Base-by-base conservation (phyloP, 2,797 vertebrate species). In the Eremophila alpestris region DNA sequence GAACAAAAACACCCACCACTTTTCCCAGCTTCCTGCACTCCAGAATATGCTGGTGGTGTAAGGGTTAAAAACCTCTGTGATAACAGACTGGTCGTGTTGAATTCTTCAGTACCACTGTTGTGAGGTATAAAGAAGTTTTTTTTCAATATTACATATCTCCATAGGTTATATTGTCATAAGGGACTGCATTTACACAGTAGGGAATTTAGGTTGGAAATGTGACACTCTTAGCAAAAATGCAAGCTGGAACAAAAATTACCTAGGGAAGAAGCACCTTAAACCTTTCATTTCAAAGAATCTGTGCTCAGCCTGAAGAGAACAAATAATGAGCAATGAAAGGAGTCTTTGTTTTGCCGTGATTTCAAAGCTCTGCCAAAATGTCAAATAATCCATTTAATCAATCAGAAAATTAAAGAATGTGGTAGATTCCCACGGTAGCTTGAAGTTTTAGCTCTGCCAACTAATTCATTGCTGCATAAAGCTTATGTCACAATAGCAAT, bases 311-410 rank as follows among this genome's bases (percentile, higher is more conserved):
- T 96, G 87, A 94, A 96, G 87, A 97, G 64, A 97, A 71, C 79
- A 97, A 97, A 97, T 97, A 97, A 97, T 85, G 80, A 97, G 83
- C 90, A 95, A 93, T 96, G 96, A 97, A 98, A 97, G 92, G 74
- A 95, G 91, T 83, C 97, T 97, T 97, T 98, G 96, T 97, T 95
- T 96, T 91, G 88, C 88, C 0, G 41, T 52, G 68, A 97, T 97
- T 98, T 97, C 95, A 96, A 87, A 96, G 94, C 96, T 94, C 96
- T 97, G 95, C 97, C 97, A 97, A 97, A 97, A 97, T 97, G 98
- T 98, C 98, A 98, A 98, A 97, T 97, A 97, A 98, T 97, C 96
- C 96, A 97, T 97, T 98, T 97, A 97, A 97, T 98, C 97, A 98
- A 97, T 98, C 97, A 97, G 94, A 97, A 98, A 98, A 97, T 97